Conservation (phyloP, 1,140 invertebrate species). For the Megalonaias nervosa region DNA sequence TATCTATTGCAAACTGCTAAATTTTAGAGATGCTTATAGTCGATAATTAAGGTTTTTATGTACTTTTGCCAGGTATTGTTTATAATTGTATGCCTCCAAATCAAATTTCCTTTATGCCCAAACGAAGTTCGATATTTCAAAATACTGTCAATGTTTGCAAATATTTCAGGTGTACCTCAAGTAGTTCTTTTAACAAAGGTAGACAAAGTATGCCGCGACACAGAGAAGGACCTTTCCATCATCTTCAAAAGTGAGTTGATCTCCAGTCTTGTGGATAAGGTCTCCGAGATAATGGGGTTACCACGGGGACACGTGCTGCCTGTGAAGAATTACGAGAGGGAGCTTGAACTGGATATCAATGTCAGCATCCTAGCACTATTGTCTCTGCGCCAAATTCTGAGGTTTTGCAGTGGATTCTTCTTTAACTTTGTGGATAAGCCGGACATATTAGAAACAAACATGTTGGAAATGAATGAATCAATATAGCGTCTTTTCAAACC, state of each 20-base stretch:
- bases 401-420: slow-evolving; percentile 16
- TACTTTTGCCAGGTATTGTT: too few species aligned
- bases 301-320: slow-evolving; percentile 28
- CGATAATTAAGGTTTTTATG: too few species aligned
- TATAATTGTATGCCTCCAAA: too few species aligned
- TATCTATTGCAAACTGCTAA: too few species aligned
- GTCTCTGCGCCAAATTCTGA: slow-evolving; percentile 18
- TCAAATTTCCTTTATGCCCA: too few species aligned
- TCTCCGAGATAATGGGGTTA: slow-evolving; percentile 22
- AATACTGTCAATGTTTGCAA: neutral
- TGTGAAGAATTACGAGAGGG: slow-evolving; percentile 30
- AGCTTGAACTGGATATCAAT: slow-evolving; percentile 11
- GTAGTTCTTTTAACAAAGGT: slow-evolving; percentile 28
- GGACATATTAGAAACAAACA: neutral
- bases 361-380: slow-evolving; percentile 16
- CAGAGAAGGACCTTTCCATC: slow-evolving; percentile 6
- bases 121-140: too few species aligned
- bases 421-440: slow-evolving; percentile 5
- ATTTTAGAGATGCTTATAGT: too few species aligned
- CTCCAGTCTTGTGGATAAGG: slow-evolving; percentile 12
- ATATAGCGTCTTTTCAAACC: too few species aligned
- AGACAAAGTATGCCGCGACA: slow-evolving; percentile 20
- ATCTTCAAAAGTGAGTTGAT: slow-evolving; percentile 18
- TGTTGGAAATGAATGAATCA: neutral
- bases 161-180: slow-evolving; percentile 16